These are phyloP conservation scores for Geotrupes spiniger DNA, from an alignment of 2,888 invertebrate species.

Conservation along the genomic window DNA sequence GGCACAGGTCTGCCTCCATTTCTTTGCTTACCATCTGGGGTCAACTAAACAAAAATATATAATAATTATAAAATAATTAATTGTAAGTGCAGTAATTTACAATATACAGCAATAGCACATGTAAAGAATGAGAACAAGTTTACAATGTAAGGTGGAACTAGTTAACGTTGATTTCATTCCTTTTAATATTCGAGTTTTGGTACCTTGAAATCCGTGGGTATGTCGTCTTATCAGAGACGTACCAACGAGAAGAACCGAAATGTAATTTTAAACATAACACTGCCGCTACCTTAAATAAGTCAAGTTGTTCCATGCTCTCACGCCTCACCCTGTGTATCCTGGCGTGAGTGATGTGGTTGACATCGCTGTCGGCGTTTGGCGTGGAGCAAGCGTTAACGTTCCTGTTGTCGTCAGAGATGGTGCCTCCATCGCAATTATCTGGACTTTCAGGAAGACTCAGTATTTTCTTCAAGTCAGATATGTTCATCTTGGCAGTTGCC, in stretches of 20 bases:
- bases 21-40: constrained; percentile 21
- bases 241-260: no score
- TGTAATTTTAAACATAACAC: constrained; percentile 20
- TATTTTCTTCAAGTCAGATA: constrained; percentile 81
- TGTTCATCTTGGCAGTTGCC: constrained; percentile 91
- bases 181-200: no score
- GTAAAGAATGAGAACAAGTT: no score
- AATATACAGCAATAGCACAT: no score
- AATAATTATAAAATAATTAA: no score
- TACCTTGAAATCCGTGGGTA: no score
- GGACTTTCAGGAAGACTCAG: constrained; percentile 68
- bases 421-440: constrained; percentile 22
- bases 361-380: constrained; percentile 9
- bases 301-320: constrained; percentile 95
- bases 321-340: constrained; percentile 67
- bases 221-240: no score
- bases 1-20: constrained; percentile 29
- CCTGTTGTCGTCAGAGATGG: constrained; percentile 7
- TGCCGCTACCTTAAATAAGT: constrained; percentile 76
- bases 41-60: constrained; percentile 12
- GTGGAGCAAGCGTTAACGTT: no score
- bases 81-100: no score
- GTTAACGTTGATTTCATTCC: no score
- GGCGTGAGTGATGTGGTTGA: constrained; percentile 24
- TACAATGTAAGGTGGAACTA: no score